A percentile compares a stretch with the other conserved stretches of the same genome.
Conservation (phyloP, 2,888 invertebrate genomes). For the Sminthurinus aureus region DNA sequence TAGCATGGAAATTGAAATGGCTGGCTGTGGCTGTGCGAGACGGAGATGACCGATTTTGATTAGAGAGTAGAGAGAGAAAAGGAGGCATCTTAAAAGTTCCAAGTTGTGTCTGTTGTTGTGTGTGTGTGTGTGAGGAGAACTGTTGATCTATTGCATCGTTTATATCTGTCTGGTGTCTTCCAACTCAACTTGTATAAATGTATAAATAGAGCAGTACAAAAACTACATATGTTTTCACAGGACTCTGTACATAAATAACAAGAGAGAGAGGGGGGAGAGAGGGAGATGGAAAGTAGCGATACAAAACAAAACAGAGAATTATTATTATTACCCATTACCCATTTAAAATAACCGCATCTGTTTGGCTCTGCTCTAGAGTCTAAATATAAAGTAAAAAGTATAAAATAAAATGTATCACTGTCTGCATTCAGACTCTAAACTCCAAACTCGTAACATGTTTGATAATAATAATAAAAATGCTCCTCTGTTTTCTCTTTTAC, state of each 20-base stretch:
- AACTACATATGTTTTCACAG: not conserved
- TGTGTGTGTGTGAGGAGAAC: constrained; percentile 8
- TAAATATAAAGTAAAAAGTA: constrained; percentile 3
- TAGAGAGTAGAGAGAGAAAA: constrained; percentile 16
- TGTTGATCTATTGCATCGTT: not conserved
- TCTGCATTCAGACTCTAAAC: too few relatives aligned
- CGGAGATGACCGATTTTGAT: constrained; percentile 37
- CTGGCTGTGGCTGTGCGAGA: not conserved
- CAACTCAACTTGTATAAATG: too few relatives aligned
- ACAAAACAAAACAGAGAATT: not conserved
- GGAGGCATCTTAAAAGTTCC: not conserved
- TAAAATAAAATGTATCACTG: too few relatives aligned
- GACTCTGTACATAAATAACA: not conserved
- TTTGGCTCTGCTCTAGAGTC: constrained; percentile 7
- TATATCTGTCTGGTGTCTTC: not conserved
- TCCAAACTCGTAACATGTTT: too few relatives aligned
- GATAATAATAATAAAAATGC: not conserved
- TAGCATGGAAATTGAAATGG: constrained; percentile 28
- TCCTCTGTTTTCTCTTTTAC: constrained; percentile 16
- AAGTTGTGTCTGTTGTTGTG: not conserved
- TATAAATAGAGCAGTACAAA: too few relatives aligned
- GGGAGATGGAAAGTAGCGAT: not conserved
- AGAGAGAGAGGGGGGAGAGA: not conserved
- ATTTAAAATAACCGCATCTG: constrained; percentile 26
- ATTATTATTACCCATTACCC: not conserved